phyloP scores from a whole-genome alignment of 2,113 vertebrate genomes.

The Progne subis region DNA sequence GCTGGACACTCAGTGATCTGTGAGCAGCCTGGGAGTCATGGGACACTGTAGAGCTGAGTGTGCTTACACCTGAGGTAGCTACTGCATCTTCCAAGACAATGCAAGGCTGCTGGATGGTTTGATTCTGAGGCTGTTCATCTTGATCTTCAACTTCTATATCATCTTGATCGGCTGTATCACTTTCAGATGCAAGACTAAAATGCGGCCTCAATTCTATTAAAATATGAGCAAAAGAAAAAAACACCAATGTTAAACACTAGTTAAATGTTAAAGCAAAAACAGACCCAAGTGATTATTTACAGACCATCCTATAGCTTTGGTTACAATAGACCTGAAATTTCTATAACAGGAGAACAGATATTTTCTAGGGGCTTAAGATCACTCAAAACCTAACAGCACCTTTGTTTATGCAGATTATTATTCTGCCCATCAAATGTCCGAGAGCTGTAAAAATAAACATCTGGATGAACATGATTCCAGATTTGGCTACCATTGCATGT shows the following conservation, averaged over 20 bases:
- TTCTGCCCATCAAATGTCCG: neutral
- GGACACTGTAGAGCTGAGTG: slow-evolving; percentile 93
- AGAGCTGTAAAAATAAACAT: neutral
- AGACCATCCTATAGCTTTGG: neutral
- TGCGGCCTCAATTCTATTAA: slow-evolving; percentile 91
- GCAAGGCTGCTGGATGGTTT: slow-evolving; percentile 73
- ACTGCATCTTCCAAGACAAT: slow-evolving; percentile 86
- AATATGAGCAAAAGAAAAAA: neutral
- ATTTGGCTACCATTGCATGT: neutral
- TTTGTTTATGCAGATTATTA: neutral
- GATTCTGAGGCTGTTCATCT: slow-evolving; percentile 76
- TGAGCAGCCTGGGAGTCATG: slow-evolving; percentile 89
- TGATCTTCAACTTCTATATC: slow-evolving; percentile 85
- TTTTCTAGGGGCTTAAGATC: neutral
- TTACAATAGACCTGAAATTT: neutral
- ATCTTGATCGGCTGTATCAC: slow-evolving; percentile 92
- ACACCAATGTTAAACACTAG: neutral
- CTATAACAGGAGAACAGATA: neutral
- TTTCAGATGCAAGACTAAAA: slow-evolving; percentile 95
- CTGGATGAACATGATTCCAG: neutral
- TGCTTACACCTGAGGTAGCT: slow-evolving; percentile 96
- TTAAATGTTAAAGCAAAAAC: neutral
- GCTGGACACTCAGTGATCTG: slow-evolving; percentile 87
- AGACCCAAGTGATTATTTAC: neutral
- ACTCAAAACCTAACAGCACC: neutral